Evolutionary conservation across 1,140 invertebrate genomes (phyloP).

Genomic region (Caenorhabditis inopinata): DNA sequence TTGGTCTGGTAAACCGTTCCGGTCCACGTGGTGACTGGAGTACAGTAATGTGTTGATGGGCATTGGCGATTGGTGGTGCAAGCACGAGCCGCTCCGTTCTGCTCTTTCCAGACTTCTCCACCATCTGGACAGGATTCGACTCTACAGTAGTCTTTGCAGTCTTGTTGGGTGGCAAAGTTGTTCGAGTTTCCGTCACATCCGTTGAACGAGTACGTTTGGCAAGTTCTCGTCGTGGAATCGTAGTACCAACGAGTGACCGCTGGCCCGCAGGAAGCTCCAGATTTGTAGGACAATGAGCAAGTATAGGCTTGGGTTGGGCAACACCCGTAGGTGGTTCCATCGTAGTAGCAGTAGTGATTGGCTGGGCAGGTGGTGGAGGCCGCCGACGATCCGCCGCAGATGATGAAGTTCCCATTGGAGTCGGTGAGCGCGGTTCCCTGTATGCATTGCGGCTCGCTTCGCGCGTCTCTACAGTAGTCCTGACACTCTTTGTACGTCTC

Average conservation of each 20-base stretch:
- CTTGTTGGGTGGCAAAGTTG: constrained; percentile 64
- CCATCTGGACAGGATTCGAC: constrained; percentile 65
- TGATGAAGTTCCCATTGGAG: constrained; percentile 66
- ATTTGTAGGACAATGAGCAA: constrained; percentile 63
- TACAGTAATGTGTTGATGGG: constrained; percentile 64
- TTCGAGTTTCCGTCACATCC: constrained; percentile 66
- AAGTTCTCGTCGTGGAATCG: constrained; percentile 62
- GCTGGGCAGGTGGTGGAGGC: constrained; percentile 65
- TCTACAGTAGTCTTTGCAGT: constrained; percentile 61
- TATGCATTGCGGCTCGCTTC: constrained; percentile 63
- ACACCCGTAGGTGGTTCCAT: constrained; percentile 65
- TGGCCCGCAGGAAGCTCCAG: constrained; percentile 62
- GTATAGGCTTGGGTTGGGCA: constrained; percentile 66
- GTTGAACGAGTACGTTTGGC: constrained; percentile 65
- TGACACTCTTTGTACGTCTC: constrained; percentile 65
- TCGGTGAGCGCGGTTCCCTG: constrained; percentile 65
- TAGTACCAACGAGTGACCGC: constrained; percentile 65
- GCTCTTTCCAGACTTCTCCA: constrained; percentile 66
- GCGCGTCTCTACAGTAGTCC: constrained; percentile 64
- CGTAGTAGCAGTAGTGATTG: constrained; percentile 66
- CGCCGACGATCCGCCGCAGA: constrained; percentile 60
- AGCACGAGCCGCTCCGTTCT: constrained; percentile 61
- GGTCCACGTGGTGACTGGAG: constrained; percentile 64
- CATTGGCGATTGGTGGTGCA: constrained; percentile 65
- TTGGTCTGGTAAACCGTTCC: constrained; percentile 65